Evolutionary conservation across 2,797 vertebrate species (phyloP).

Genomic region (Ispidina picta): DNA sequence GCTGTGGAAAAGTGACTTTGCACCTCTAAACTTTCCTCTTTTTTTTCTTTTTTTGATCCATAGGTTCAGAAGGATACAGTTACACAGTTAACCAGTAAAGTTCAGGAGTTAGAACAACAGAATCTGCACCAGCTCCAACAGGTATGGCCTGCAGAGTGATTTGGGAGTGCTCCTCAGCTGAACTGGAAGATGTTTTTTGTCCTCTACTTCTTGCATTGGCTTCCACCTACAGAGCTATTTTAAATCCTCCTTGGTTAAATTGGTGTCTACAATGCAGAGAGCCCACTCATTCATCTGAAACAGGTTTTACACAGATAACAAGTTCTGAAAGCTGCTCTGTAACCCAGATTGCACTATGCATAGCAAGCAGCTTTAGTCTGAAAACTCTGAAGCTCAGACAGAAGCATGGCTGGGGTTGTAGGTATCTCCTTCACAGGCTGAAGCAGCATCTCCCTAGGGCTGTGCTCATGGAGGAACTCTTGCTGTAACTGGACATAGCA

Average conservation of each 20-base stretch:
- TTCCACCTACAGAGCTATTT: not conserved
- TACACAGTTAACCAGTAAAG: constrained; percentile 70
- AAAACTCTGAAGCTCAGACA: not conserved
- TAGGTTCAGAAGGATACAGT: constrained; percentile 79
- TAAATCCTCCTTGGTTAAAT: not conserved
- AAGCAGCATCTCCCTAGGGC: not conserved
- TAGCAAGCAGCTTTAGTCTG: not conserved
- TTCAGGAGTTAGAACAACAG: constrained; percentile 73
- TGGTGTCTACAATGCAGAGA: not conserved
- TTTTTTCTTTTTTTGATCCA: not conserved
- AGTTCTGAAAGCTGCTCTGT: not conserved
- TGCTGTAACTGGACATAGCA: not conserved
- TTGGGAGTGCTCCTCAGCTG: not conserved
- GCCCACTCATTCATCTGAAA: not conserved
- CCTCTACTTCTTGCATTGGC: not conserved
- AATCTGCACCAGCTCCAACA: constrained; percentile 69
- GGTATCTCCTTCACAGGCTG: not conserved
- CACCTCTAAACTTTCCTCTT: not conserved
- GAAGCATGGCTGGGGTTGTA: not conserved
- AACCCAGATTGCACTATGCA: not conserved
- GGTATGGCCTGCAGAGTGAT: not conserved
- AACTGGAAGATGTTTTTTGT: not conserved
- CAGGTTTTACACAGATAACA: not conserved
- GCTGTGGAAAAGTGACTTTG: not conserved
- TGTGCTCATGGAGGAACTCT: not conserved